These are phyloP conservation scores for Dendrophyllia cribrosa DNA, from an alignment of 64 coral and sea anemone species.

Conservation along the genomic window DNA sequence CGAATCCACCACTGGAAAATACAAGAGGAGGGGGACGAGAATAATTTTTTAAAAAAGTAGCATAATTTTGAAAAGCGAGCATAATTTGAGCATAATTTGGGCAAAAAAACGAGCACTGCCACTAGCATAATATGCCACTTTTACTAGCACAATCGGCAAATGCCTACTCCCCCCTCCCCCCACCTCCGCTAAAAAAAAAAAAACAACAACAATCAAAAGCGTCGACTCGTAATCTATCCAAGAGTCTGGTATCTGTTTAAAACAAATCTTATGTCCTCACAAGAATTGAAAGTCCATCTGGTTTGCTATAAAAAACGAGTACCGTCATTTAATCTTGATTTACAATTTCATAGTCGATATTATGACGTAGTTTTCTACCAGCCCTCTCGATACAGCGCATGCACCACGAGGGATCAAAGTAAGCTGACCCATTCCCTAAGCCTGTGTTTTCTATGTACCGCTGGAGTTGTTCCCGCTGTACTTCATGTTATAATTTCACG, in stretches of 20 bases:
- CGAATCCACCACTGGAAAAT: too few relatives aligned
- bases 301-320: background rate
- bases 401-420: background rate
- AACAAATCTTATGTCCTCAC: background rate
- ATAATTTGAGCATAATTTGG: too few relatives aligned
- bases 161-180: too few relatives aligned
- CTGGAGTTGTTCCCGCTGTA: background rate
- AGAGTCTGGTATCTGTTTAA: background rate
- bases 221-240: constrained; percentile 1
- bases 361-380: background rate
- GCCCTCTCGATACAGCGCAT: background rate
- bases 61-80: too few relatives aligned
- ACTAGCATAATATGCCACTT: too few relatives aligned
- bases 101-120: too few relatives aligned
- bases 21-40: too few relatives aligned
- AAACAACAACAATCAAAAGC: background rate
- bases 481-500: background rate
- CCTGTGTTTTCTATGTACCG: constrained; percentile 4
- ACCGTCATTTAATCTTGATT: constrained; percentile 38
- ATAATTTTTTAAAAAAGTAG: too few relatives aligned
- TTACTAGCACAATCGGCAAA: too few relatives aligned
- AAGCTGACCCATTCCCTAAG: background rate
- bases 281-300: constrained; percentile 37
- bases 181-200: too few relatives aligned
- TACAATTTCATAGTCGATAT: background rate